Percentiles rank a stretch among this genome's conserved stretches.
Evolutionary conservation across 2,797 vertebrate species (phyloP).

Genomic region (Chelon auratus): DNA sequence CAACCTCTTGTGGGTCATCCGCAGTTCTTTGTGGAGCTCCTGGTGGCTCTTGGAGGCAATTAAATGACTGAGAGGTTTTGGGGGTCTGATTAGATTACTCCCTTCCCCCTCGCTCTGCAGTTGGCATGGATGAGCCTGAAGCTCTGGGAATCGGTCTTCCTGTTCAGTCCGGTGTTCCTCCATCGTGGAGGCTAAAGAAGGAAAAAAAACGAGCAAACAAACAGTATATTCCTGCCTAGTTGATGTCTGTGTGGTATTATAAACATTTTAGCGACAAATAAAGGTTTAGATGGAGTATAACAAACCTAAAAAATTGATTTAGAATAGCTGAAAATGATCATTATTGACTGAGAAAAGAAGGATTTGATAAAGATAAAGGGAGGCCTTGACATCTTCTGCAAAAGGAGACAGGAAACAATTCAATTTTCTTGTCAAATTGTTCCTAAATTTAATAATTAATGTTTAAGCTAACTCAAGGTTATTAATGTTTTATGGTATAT

Average conservation of each 20-base stretch:
- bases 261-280: too few species aligned
- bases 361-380: not conserved
- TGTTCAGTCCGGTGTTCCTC: slow-evolving; percentile 78
- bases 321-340: too few species aligned
- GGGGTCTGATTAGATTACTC: slow-evolving; percentile 89
- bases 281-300: too few species aligned
- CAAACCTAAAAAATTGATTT: too few species aligned
- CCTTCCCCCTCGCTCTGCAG: slow-evolving; percentile 85
- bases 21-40: slow-evolving; percentile 90
- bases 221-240: not conserved
- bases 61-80: slow-evolving; percentile 88
- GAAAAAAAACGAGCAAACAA: not conserved
- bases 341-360: too few species aligned
- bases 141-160: slow-evolving; percentile 47
- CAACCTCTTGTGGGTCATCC: slow-evolving; percentile 90
- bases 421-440: not conserved
- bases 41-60: slow-evolving; percentile 90
- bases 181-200: slow-evolving; percentile 75
- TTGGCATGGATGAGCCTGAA: slow-evolving; percentile 71
- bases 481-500: not conserved
- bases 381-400: not conserved
- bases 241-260: not conserved
- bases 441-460: not conserved
- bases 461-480: not conserved
- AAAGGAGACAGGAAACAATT: not conserved